Conservation (phyloP, 1,140 invertebrate genomes). For the Matsumurasca onukii region DNA sequence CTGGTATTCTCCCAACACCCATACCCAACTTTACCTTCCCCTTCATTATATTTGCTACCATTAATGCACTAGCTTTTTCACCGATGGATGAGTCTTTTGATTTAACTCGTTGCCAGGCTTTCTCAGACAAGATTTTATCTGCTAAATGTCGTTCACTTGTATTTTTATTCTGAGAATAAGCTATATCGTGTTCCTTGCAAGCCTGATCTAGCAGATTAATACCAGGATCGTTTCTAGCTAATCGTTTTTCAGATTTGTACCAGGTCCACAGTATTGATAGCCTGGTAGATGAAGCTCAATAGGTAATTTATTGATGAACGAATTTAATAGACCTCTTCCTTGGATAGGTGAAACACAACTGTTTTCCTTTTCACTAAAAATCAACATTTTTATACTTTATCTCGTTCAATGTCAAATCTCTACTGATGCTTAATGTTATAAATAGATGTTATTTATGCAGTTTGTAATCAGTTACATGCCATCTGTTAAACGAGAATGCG, state of each 20-base stretch:
- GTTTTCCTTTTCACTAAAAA: not conserved
- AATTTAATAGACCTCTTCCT: too few species aligned
- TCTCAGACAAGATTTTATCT: slow-evolving; percentile 46
- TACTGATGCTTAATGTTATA: too few species aligned
- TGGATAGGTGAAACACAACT: too few species aligned
- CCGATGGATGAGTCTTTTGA: slow-evolving; percentile 45
- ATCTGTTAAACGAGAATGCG: not conserved
- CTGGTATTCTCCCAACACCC: not conserved
- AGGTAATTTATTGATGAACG: too few species aligned
- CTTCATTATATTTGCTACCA: slow-evolving; percentile 45
- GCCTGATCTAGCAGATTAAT: slow-evolving; percentile 50
- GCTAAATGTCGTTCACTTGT: slow-evolving; percentile 46
- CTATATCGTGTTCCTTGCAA: too few species aligned
- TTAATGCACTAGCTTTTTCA: slow-evolving; percentile 45
- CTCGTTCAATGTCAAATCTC: too few species aligned
- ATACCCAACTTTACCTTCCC: slow-evolving; percentile 44
- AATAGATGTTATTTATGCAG: too few species aligned
- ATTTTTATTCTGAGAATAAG: slow-evolving; percentile 46
- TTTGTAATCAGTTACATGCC: too few species aligned
- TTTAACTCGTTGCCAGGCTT: slow-evolving; percentile 47
- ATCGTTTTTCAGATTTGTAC: slow-evolving; percentile 49
- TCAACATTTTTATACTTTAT: too few species aligned
- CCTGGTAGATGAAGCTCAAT: too few species aligned
- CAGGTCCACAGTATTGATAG: too few species aligned
- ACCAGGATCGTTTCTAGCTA: slow-evolving; percentile 47